Evolutionary conservation across 2,113 vertebrate genomes (phyloP).

Genomic region (Hippocampus mohnikei): DNA sequence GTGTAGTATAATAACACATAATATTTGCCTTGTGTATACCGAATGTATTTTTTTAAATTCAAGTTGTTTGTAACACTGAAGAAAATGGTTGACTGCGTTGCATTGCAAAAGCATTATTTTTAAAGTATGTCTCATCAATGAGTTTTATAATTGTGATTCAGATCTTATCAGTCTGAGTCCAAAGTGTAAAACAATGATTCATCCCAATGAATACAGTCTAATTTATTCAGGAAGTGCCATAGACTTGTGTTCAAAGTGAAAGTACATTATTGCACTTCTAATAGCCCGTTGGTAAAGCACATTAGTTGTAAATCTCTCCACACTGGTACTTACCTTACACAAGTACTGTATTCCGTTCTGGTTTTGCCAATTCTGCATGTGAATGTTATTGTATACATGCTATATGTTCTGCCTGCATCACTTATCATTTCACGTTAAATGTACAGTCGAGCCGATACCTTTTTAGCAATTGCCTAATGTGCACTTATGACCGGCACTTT

Average conservation of each 20-base stretch:
- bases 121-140: background rate
- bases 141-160: background rate
- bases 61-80: slow-evolving; percentile 4
- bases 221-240: background rate
- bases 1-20: background rate
- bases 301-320: slow-evolving; percentile 44
- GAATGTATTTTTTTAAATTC: background rate
- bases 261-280: background rate
- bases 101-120: background rate
- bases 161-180: background rate
- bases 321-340: slow-evolving; percentile 46
- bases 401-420: slow-evolving; percentile 26
- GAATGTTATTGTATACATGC: slow-evolving; percentile 7
- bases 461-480: slow-evolving; percentile 47
- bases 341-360: slow-evolving; percentile 37
- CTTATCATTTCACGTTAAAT: slow-evolving; percentile 19
- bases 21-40: background rate
- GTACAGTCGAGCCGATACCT: slow-evolving; percentile 18
- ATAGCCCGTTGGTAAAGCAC: background rate
- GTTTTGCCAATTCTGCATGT: slow-evolving; percentile 6
- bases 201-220: background rate
- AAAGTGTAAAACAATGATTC: background rate
- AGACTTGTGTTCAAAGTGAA: background rate
- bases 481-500: slow-evolving; percentile 51
- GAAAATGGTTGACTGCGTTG: background rate